Conservation (phyloP, 2,113 vertebrate genomes). For the Lamprotornis superbus region DNA sequence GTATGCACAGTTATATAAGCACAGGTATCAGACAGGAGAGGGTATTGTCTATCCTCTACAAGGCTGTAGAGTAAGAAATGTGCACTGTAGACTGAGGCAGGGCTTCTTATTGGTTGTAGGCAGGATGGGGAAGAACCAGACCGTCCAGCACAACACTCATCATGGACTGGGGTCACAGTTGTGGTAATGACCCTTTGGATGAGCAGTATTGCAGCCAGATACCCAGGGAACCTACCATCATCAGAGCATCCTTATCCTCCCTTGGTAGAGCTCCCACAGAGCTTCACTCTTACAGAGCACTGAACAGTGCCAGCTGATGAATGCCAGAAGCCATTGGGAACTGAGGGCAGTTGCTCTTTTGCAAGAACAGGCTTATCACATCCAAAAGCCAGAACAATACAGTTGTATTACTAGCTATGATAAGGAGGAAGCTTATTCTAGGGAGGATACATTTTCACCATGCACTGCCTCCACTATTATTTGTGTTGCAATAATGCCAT, state of each 20-base stretch:
- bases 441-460: neutral
- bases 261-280: neutral
- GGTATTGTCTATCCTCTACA: neutral
- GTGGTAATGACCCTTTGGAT: neutral
- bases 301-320: neutral
- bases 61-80: neutral
- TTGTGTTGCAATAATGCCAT: neutral
- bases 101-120: neutral
- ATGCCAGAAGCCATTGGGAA: neutral
- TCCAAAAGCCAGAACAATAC: neutral
- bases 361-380: neutral
- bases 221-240: no score
- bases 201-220: neutral
- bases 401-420: neutral
- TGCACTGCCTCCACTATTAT: rapidly evolving
- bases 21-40: neutral
- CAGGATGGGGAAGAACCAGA: neutral
- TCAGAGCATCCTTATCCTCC: neutral
- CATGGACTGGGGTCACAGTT: rapidly evolving
- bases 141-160: neutral
- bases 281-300: rapidly evolving
- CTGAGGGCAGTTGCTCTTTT: neutral
- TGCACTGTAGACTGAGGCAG: neutral
- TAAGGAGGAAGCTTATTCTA: neutral
- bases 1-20: neutral